Base-by-base conservation (phyloP, 2,888 invertebrate genomes). In the Pachymerium ferrugineum region DNA sequence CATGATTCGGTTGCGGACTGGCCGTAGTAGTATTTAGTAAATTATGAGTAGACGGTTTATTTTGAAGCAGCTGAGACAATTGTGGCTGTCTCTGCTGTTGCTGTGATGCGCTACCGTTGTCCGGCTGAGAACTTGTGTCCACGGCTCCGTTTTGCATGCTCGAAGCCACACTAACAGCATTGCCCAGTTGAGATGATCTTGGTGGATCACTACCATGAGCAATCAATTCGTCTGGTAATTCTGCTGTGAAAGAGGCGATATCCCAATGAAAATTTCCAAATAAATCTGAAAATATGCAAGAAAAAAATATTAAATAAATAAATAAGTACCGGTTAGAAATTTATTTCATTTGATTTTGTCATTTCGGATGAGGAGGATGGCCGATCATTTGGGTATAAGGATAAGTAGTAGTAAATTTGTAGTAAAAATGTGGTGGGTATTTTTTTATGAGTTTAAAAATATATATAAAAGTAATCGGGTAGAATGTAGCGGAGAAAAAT, bases 201-300 rank as follows among this genome's bases (percentile, higher is more conserved):
- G 78, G 74, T 75, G 77, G 75, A 76, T 70, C 54, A 88, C 73
- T 88, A 29, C 74, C 75, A 12, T 62, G 72, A 35, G 71, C 74
- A 84, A 93, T 90, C 78, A 95, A 86, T 84, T 94, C 94, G 85
- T 94, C 94, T 68, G 94, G 94, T 79, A 95, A 88, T 84, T 93
- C 91, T 84, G 93, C 76, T 16, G 35, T 38, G 38, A 75, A 73
- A 10, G 70, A 93, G 84, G 94, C 94, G 83, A 94, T 87, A 85
- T 92, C 92, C 83, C 91, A 90, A 88, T 91, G 90, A 83, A 89
- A 88, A 85, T 90, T 91, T 78, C 91, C 89, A 83, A 90, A 88
- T 83, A 90, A 89, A 87, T 91, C 92, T 89, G 84, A 78, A 80
- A 83, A 79, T 73, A 74, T 28, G n/a, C 31, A 33, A n/a, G 31